Conservation (phyloP, 2,113 vertebrate genomes). For the Nanger granti region DNA sequence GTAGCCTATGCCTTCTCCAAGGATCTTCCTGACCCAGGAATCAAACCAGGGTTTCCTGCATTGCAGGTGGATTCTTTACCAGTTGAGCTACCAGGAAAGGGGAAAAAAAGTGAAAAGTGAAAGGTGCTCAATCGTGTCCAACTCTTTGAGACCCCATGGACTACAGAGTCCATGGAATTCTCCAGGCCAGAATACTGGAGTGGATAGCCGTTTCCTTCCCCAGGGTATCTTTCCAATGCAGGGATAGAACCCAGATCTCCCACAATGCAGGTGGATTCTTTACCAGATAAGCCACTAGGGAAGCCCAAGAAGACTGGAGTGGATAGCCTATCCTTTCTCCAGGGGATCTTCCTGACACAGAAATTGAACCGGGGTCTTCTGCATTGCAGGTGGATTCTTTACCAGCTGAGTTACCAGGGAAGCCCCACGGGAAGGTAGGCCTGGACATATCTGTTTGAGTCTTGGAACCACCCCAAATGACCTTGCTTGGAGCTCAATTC, state of each 20-base stretch:
- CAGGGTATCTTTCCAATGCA: background rate
- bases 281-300: background rate
- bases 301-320: background rate
- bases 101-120: background rate
- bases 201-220: background rate
- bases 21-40: background rate
- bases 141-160: background rate
- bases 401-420: background rate
- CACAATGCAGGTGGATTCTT: background rate
- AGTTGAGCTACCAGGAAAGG: background rate
- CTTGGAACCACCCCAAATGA: background rate
- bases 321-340: background rate
- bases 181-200: background rate
- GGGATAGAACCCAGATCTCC: background rate
- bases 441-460: background rate
- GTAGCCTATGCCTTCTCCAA: background rate
- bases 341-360: background rate
- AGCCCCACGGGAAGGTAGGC: background rate
- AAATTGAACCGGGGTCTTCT: background rate
- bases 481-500: background rate
- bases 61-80: background rate
- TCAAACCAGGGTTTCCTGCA: background rate
- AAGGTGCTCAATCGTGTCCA: background rate
- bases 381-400: background rate
- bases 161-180: background rate